A percentile compares a stretch with the other conserved stretches of the same genome.
phyloP scores from a whole-genome alignment of 2,113 vertebrate species.

The Mustela nigripes region DNA sequence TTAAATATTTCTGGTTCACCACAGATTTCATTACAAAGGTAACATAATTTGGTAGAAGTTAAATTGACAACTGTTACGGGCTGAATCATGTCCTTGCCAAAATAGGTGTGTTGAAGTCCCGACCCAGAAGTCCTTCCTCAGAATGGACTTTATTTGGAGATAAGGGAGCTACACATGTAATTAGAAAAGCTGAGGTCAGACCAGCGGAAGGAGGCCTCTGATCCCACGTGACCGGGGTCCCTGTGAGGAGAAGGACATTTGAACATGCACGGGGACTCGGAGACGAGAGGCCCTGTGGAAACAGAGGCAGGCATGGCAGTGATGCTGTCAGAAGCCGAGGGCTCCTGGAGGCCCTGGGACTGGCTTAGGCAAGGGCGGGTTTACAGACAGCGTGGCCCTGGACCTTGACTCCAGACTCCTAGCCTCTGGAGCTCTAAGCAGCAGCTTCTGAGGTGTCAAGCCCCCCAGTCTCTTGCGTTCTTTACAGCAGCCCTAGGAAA shows the following conservation, averaged over 20 bases:
- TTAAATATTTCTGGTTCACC: neutral
- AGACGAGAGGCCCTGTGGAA: accelerated
- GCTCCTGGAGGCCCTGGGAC: accelerated
- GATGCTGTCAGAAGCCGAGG: accelerated
- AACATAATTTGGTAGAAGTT: neutral
- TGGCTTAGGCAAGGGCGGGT: neutral
- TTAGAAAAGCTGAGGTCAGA: neutral
- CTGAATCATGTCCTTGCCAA: neutral
- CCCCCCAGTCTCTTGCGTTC: neutral
- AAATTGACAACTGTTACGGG: neutral
- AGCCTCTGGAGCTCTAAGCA: accelerated
- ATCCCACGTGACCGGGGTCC: accelerated
- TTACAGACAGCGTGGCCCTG: accelerated
- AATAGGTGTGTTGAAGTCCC: neutral
- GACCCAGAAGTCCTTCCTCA: too few species aligned
- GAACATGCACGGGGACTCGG: neutral
- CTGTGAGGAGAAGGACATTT: neutral
- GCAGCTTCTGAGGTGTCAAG: neutral
- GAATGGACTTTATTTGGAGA: neutral
- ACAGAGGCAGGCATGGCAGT: accelerated
- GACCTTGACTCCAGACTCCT: accelerated
- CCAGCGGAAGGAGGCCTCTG: accelerated
- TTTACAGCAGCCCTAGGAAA: neutral
- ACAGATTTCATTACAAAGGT: neutral
- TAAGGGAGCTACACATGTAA: accelerated